Evolutionary conservation across 2,797 vertebrate species (phyloP), one percentile per base, ranked within the genome.

Genomic region (Mionectes olivaceus): DNA sequence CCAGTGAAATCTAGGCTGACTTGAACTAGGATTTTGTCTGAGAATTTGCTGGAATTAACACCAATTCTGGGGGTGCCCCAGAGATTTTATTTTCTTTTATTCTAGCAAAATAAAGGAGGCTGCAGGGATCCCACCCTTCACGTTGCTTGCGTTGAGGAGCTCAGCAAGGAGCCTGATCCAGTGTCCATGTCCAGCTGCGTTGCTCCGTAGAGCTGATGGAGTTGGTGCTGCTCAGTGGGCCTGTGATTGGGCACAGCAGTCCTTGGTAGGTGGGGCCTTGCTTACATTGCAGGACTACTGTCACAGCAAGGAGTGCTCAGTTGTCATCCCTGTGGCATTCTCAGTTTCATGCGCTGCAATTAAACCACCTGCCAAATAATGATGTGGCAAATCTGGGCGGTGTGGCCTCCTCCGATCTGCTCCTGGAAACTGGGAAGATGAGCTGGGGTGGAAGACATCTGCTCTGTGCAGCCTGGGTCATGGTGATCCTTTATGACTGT

Each of bases 291-390:
- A 88, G 91, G 46, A 47, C 39, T 94, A 5, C 73, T 89, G 91
- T 79, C 49, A 69, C 23, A 61, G 80, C 77, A 39, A 50, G 83
- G 79, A 94, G 80, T n/a, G 77, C 77, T 89, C 92, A 56, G 0
- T 87, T 96, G 92, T 96, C 96, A 96, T 91, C 83, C 4, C 6
- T 93, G 93, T 93, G 93, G 96, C 30, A 95, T 96, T 93, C 94
- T 63, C 91, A 87, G 92, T 94, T 95, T 95, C 90, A 28, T 84
- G 95, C 1, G 1, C 92, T 56, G 80, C 90, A 95, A 96, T 96
- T 96, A 96, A 89, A 52, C 39, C 49, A 84, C 77, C 63, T 96
- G 90, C 94, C 80, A 96, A 93, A 73, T 84, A 91, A 89, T 94
- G 94, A 95, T 92, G 94, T 96, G 95, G 92, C 92, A 95, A 90